phyloP scores from a whole-genome alignment of 2,113 vertebrate species.

The Aegotheles bennettii region DNA sequence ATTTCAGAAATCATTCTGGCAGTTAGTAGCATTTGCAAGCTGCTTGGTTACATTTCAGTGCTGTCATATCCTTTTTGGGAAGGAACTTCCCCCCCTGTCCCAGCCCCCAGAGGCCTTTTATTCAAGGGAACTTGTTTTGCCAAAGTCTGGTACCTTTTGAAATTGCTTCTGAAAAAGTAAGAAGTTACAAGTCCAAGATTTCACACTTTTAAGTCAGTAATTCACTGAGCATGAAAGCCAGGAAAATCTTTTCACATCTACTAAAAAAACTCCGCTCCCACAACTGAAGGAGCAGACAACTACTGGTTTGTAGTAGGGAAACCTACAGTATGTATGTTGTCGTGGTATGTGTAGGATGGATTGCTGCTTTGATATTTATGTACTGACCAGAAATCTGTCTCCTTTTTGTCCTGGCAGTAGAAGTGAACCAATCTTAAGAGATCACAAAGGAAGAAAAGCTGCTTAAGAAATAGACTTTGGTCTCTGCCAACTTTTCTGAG shows the following conservation, averaged over 20 bases:
- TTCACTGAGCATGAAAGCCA: neutral
- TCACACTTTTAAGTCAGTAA: neutral
- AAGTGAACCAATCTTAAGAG: conserved; percentile 10
- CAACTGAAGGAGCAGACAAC: neutral
- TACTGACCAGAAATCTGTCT: conserved; percentile 2
- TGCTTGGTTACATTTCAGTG: conserved; percentile 21
- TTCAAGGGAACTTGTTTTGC: neutral
- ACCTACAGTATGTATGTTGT: neutral
- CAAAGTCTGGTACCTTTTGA: neutral
- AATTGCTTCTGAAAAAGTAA: neutral
- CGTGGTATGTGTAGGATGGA: neutral
- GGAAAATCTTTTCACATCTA: neutral
- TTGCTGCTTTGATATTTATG: neutral
- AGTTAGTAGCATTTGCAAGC: neutral
- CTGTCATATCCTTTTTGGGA: neutral
- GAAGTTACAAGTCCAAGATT: neutral
- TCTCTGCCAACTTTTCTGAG: conserved; percentile 50
- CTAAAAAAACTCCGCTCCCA: neutral
- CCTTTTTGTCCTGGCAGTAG: conserved; percentile 16
- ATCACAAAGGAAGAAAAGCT: conserved; percentile 53
- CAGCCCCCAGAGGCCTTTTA: neutral
- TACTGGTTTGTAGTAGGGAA: neutral
- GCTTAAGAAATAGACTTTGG: conserved; percentile 45
- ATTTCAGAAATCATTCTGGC: neutral
- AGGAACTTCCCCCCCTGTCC: neutral